phyloP scores from a whole-genome alignment of 2,113 vertebrate genomes.

The Oenanthe oenanthe region DNA sequence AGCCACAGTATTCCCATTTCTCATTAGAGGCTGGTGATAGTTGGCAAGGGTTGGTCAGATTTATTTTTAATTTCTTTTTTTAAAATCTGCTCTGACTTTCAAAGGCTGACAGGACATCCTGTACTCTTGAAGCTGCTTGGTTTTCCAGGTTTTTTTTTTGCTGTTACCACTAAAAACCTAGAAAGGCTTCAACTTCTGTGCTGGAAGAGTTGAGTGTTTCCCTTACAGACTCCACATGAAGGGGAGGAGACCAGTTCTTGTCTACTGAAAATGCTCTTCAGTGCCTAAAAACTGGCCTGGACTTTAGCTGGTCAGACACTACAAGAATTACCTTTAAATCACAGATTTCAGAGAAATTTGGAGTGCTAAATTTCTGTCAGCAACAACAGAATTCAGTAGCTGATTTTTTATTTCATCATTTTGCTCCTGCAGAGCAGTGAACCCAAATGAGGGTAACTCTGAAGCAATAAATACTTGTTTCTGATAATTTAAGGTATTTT shows the following conservation, averaged over 20 bases:
- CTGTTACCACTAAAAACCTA: background rate
- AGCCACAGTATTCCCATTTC: background rate
- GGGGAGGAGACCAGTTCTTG: background rate
- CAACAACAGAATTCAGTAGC: background rate
- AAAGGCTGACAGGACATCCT: background rate
- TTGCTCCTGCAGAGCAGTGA: background rate
- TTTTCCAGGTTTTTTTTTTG: background rate
- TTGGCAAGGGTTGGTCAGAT: background rate
- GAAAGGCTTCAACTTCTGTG: background rate
- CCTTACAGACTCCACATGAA: background rate
- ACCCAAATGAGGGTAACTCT: background rate
- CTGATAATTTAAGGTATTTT: background rate
- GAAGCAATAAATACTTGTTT: background rate
- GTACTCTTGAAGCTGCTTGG: background rate
- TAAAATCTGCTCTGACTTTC: background rate
- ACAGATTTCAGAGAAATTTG: background rate
- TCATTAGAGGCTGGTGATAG: background rate
- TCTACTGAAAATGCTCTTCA: background rate
- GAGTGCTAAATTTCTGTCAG: background rate
- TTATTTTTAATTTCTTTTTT: background rate
- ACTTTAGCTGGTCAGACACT: background rate
- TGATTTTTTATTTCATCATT: background rate
- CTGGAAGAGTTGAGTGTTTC: background rate
- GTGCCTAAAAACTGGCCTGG: background rate
- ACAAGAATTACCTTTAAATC: background rate